phyloP scores from a whole-genome alignment of 2,797 vertebrate species.

The Smutsia temminckii region DNA sequence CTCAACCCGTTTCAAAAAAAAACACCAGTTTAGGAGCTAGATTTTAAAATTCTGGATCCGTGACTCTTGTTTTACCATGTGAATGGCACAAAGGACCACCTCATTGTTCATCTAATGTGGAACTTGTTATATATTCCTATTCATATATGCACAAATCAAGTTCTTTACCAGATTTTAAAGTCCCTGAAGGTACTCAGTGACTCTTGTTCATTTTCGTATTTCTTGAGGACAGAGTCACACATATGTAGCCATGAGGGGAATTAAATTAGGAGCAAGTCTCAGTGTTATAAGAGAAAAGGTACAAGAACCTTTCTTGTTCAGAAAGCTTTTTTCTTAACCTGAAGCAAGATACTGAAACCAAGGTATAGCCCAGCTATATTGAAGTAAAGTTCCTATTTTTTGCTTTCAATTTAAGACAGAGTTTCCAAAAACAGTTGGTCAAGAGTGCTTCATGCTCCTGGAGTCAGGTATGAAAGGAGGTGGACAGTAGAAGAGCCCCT shows the following conservation, averaged over 20 bases:
- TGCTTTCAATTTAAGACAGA: constrained; percentile 42
- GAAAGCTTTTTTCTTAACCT: constrained; percentile 14
- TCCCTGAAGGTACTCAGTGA: background rate
- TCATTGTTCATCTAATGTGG: background rate
- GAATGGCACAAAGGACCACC: background rate
- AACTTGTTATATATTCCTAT: background rate
- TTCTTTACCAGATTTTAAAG: background rate
- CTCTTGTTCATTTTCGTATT: background rate
- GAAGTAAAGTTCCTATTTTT: constrained; percentile 19
- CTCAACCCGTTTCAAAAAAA: background rate
- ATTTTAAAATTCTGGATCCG: background rate
- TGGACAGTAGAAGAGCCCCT: background rate
- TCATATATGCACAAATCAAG: background rate
- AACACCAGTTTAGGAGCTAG: background rate
- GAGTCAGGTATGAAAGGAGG: background rate
- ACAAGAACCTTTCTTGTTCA: background rate
- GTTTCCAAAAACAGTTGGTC: background rate
- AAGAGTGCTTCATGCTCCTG: background rate
- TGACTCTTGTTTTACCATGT: background rate
- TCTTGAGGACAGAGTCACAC: constrained; percentile 27
- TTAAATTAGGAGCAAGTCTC: constrained; percentile 18
- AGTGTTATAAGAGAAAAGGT: background rate
- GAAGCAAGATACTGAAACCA: constrained; percentile 37
- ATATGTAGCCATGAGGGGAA: background rate
- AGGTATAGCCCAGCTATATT: background rate